Evolutionary conservation across 2,797 vertebrate genomes (phyloP), one percentile per base, ranked within the genome.

Genomic region (Halcyon chelicuti): DNA sequence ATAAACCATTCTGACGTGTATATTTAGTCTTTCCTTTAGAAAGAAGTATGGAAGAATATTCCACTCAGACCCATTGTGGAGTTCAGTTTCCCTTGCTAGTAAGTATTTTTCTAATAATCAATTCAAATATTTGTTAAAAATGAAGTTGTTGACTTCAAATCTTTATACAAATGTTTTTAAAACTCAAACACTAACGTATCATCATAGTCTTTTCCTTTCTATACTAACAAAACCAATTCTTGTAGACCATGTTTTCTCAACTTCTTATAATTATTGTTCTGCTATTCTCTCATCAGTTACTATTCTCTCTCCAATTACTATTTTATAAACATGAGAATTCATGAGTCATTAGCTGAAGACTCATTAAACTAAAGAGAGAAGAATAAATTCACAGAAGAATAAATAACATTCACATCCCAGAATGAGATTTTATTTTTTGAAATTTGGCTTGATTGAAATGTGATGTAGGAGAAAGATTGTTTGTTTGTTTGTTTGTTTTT

Each of bases 61-160:
- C n/a, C 29, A 46, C 5, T 3, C 0, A 0, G 18, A 2, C 6
- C 17, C 6, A 7, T 14, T 40, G 9, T 44, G 40, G 35, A 26
- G 8, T 35, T 55, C 55, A 29, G 3, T 44, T 88, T 11, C 12
- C 21, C 7, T 39, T 31, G 10, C 31, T 29, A 57, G 20, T 58
- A 82, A 51, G 22, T 22, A 25, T 52, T 73, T 52, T 83, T 63
- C 17, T 73, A 58, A 31, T 22, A 73, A 49, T 35, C 5, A 13
- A 7, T 37, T 29, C 22, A 83, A 78, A 29, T 37, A 47, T 58
- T 70, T 70, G 1, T 37, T 60, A 10, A 74, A 58, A 78, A 74
- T 54, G 3, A 58, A 73, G 42, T 31, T 42, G 4, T n/a, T 83
- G 31, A n/a, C 26, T 47, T 78, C 12, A 57, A 46, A 72, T 29